Percentiles rank a stretch among this genome's conserved stretches.
phyloP scores from a whole-genome alignment of 1,140 invertebrate genomes.

The Chionoecetes opilio region DNA sequence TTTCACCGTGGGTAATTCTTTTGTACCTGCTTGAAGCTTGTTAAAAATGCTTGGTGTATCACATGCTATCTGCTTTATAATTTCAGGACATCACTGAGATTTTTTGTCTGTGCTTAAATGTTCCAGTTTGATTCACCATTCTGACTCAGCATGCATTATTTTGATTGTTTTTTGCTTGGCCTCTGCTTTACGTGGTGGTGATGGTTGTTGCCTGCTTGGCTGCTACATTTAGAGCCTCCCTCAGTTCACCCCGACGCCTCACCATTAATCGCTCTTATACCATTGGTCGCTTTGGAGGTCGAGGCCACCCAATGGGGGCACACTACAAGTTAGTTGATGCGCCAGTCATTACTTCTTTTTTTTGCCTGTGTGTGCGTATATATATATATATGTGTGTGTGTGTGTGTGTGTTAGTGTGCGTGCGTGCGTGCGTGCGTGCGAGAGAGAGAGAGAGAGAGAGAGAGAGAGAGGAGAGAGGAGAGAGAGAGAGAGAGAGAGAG shows the following conservation, averaged over 20 bases:
- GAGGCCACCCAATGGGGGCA: neutral
- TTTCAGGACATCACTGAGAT: neutral
- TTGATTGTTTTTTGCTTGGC: neutral
- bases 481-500: no score
- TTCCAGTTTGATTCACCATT: neutral
- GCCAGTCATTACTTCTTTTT: slow-evolving; percentile 23
- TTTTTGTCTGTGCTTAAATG: neutral
- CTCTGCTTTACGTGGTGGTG: neutral
- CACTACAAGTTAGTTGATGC: slow-evolving; percentile 52
- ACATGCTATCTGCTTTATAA: neutral
- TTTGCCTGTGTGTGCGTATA: slow-evolving; percentile 60
- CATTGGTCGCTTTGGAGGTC: slow-evolving; percentile 38
- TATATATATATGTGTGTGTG: slow-evolving; percentile 54
- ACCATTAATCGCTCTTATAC: slow-evolving; percentile 36
- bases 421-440: neutral
- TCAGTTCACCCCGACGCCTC: neutral
- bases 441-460: no score
- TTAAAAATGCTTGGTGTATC: neutral
- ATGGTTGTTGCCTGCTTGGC: slow-evolving; percentile 15
- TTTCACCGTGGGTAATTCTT: neutral
- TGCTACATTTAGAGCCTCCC: neutral
- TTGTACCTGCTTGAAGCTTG: neutral
- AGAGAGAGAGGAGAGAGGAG: no score
- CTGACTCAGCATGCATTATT: neutral
- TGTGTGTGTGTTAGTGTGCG: neutral